Base-by-base conservation (phyloP, 2,113 vertebrate genomes). In the Notothenia coriiceps region DNA sequence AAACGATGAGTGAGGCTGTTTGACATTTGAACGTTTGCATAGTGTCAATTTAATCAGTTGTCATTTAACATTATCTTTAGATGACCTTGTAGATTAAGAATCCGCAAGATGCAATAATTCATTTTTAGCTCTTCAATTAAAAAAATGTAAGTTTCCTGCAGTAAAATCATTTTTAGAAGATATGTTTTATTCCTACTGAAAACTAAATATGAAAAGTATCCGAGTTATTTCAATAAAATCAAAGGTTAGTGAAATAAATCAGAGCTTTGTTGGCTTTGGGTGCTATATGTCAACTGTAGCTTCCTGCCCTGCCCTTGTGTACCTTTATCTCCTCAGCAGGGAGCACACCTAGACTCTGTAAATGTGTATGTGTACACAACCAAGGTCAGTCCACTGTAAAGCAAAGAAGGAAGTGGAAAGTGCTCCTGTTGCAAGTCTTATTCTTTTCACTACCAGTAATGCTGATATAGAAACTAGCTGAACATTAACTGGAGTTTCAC, bases 221-320 rank as follows among this genome's bases (percentile, higher is more conserved):
- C 11, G 1, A 22, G 12, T 52, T 70, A 18, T 66, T 69, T 56
- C 2, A 62, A 12, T 22, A 17, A 25, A 5, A 22, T 56, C 18
- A 22, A 78, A 67, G 18, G 29, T 59, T 9, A 29, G 7, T 17
- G 15, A 77, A 29, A 55, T 40, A 77, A 84, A 86, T 20, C 20
- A 59, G 63, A 79, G 74, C 68, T 84, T 33, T 62, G 61, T 7
- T 70, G 35, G 29, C 60, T 55, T 66, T 13, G 15, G 17, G n/a
- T 35, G 33, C 50, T 86, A 86, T 89, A 61, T 6, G 25, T 85
- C 60, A 57, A 67, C n/a, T 77, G 22, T 57, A 29, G n/a, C 61
- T 52, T 56, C 63, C 61, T 65, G 43, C 13, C 15, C 22, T 72
- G 12, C 55, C 46, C 29, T 14, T 12, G 14, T 8, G 14, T 46